Evolutionary conservation across 2,888 invertebrate species (phyloP).

Genomic region (Eupsilia transversa): DNA sequence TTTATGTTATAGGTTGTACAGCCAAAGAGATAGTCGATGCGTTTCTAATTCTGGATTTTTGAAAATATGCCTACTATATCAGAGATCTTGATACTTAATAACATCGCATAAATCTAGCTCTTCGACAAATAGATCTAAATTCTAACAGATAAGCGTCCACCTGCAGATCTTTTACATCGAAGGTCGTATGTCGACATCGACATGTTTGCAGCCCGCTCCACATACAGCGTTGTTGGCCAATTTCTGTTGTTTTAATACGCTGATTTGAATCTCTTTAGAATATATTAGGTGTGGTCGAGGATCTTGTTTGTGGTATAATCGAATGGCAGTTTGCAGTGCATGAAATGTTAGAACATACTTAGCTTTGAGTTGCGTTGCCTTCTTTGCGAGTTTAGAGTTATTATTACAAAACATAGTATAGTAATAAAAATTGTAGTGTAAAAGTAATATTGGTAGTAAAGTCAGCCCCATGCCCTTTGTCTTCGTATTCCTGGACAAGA

Average conservation of each 20-base stretch:
- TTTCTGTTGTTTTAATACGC: conserved; percentile 61
- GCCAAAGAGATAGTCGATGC: not conserved
- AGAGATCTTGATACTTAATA: conserved; percentile 8
- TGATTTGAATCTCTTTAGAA: conserved; percentile 65
- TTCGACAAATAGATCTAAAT: conserved; percentile 47
- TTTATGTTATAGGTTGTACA: not conserved
- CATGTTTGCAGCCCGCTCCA: conserved; percentile 51
- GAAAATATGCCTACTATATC: not conserved
- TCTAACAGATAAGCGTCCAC: conserved; percentile 53
- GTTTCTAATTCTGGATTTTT: not conserved
- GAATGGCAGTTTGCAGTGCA: conserved; percentile 16
- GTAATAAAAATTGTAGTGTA: too few species aligned
- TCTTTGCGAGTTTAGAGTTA: not conserved
- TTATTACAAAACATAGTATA: not conserved
- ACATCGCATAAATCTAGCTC: conserved; percentile 17
- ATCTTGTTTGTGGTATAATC: conserved; percentile 45
- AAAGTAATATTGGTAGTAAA: too few species aligned
- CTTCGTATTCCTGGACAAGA: too few species aligned
- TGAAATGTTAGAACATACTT: conserved; percentile 13
- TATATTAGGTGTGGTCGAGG: conserved; percentile 60
- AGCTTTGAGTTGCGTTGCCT: not conserved
- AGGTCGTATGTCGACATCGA: conserved; percentile 57
- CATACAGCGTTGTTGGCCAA: conserved; percentile 57
- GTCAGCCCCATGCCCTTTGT: too few species aligned
- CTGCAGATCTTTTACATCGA: conserved; percentile 57